Percentiles rank a stretch among this genome's conserved stretches.
Conservation (phyloP, 1,140 invertebrate species). For the Drosophila bocqueti region DNA sequence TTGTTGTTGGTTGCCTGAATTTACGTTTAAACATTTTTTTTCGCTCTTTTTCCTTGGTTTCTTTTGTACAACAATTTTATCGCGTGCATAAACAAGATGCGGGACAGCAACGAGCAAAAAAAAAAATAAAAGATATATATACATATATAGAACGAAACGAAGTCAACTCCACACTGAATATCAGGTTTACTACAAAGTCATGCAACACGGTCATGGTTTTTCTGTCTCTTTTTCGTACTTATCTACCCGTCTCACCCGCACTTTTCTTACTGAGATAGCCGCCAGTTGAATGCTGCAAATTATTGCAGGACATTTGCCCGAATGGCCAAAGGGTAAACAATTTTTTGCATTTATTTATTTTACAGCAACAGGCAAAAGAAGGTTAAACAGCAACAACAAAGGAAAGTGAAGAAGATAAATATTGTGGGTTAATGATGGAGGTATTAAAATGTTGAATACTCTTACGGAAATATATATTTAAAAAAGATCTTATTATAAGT, state of each 20-base stretch:
- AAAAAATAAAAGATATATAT: neutral
- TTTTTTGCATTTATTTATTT: constrained; percentile 65
- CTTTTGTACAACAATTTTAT: constrained; percentile 70
- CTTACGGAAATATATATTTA: neutral
- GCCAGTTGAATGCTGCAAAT: constrained; percentile 68
- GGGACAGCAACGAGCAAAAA: constrained; percentile 25
- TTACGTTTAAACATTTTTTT: constrained; percentile 53
- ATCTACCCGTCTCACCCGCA: constrained; percentile 17
- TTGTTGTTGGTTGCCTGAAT: constrained; percentile 63
- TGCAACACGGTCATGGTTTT: constrained; percentile 71
- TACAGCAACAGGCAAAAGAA: constrained; percentile 49
- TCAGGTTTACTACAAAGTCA: constrained; percentile 77
- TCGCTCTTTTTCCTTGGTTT: constrained; percentile 28
- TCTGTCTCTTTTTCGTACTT: neutral
- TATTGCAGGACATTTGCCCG: constrained; percentile 76
- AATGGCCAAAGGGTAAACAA: constrained; percentile 64
- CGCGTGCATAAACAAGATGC: constrained; percentile 80
- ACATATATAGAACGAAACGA: constrained; percentile 46
- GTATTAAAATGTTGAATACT: constrained; percentile 2
- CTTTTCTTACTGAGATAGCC: constrained; percentile 14
- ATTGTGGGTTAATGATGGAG: neutral
- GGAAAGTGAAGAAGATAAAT: constrained; percentile 41
- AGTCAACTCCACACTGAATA: constrained; percentile 70
- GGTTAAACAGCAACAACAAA: constrained; percentile 30
- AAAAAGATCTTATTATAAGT: neutral